phyloP scores from a whole-genome alignment of 2,797 vertebrate genomes.

The Cyclura pinguis region DNA sequence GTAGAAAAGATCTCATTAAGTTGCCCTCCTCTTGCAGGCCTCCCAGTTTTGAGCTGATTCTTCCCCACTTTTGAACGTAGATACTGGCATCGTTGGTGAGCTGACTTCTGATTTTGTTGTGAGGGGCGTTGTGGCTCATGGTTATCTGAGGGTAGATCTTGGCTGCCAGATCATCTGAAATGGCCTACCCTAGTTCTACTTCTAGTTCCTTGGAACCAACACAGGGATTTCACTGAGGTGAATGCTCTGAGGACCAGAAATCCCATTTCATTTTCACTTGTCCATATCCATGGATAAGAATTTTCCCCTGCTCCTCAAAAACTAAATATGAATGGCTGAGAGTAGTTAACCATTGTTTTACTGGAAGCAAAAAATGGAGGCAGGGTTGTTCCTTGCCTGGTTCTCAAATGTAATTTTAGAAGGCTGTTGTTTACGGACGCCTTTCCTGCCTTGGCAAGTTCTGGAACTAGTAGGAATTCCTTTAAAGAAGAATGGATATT shows the following conservation, averaged over 20 bases:
- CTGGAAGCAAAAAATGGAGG: not conserved
- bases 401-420: slow-evolving; percentile 52
- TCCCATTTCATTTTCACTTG: not conserved
- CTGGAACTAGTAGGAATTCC: slow-evolving; percentile 46
- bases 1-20: too few relatives aligned
- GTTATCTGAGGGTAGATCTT: too few relatives aligned
- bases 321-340: not conserved
- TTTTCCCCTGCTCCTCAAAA: not conserved
- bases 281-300: not conserved
- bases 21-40: too few relatives aligned
- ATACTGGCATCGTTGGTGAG: too few relatives aligned
- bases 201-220: not conserved
- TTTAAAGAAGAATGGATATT: slow-evolving; percentile 46
- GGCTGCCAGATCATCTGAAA: too few relatives aligned
- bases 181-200: too few relatives aligned
- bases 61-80: too few relatives aligned
- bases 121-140: too few relatives aligned
- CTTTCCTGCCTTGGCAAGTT: slow-evolving; percentile 75
- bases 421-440: slow-evolving; percentile 27
- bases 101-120: too few relatives aligned
- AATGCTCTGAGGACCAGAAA: not conserved
- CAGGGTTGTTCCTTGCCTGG: not conserved
- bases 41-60: too few relatives aligned
- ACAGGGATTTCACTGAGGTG: not conserved
- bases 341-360: slow-evolving; percentile 8